phyloP scores from a whole-genome alignment of 2,797 vertebrate genomes.

The Enteromius fasciolatus region DNA sequence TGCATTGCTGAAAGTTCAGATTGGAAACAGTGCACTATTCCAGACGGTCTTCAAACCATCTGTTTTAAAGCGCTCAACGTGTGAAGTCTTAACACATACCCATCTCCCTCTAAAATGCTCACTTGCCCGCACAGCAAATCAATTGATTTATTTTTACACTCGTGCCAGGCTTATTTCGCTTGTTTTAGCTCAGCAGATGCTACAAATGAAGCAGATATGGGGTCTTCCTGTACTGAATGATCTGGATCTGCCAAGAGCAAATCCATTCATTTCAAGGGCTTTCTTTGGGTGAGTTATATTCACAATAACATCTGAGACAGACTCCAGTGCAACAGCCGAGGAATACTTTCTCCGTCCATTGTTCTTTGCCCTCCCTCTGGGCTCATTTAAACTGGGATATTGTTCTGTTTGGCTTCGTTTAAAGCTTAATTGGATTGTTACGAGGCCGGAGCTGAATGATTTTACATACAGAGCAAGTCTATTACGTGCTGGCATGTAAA shows the following conservation, averaged over 20 bases:
- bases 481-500: conserved; percentile 64
- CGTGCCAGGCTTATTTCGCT: conserved; percentile 15
- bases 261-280: conserved; percentile 27
- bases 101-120: background rate
- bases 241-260: conserved; percentile 26
- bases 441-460: conserved; percentile 60
- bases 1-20: background rate
- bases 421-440: conserved; percentile 61
- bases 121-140: conserved; percentile 11
- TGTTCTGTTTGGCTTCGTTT: conserved; percentile 54
- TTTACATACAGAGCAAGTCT: conserved; percentile 60
- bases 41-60: conserved; percentile 14
- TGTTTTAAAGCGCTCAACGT: conserved; percentile 16
- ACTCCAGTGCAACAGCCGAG: conserved; percentile 24
- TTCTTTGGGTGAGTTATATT: conserved; percentile 40
- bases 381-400: conserved; percentile 40
- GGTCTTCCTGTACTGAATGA: conserved; percentile 19
- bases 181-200: conserved; percentile 32
- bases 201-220: conserved; percentile 11
- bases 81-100: conserved; percentile 34
- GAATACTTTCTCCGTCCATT: conserved; percentile 32
- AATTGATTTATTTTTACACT: conserved; percentile 33
- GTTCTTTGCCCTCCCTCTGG: conserved; percentile 38
- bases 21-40: conserved; percentile 15
- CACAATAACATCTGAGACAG: conserved; percentile 37